These are phyloP conservation scores for Hippocampus kuda DNA, from an alignment of 2,797 vertebrate species.

Conservation along the genomic window DNA sequence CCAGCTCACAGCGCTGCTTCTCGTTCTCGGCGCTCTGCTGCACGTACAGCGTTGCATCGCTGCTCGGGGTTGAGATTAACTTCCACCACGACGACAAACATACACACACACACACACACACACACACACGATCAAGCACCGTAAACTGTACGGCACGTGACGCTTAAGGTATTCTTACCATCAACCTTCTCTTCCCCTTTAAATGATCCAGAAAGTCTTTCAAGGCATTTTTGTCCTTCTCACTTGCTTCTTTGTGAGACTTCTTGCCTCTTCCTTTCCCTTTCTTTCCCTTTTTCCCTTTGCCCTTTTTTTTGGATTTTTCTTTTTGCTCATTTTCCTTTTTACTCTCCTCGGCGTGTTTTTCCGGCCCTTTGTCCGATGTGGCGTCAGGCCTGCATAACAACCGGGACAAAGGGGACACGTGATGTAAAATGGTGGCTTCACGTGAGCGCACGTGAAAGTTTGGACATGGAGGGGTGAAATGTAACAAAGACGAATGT, in stretches of 20 bases:
- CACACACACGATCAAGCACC: background rate
- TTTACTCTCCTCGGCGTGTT: conserved; percentile 9
- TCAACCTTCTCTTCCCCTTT: conserved; percentile 59
- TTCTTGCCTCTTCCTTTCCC: conserved; percentile 63
- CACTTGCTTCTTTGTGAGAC: conserved; percentile 49
- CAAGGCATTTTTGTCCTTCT: conserved; percentile 52
- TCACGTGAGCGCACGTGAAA: too few relatives aligned
- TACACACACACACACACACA: background rate
- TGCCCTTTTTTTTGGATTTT: conserved; percentile 59
- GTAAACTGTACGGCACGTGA: background rate
- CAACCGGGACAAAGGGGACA: background rate
- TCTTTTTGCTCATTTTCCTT: conserved; percentile 34
- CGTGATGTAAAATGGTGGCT: too few relatives aligned
- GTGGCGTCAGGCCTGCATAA: conserved; percentile 27
- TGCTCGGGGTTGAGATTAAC: conserved; percentile 67
- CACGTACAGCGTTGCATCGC: conserved; percentile 50
- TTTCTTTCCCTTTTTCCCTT: conserved; percentile 65
- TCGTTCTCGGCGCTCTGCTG: conserved; percentile 64
- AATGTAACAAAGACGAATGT: too few relatives aligned
- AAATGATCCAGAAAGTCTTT: conserved; percentile 59
- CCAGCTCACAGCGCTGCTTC: conserved; percentile 58
- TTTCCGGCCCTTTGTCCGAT: conserved; percentile 26
- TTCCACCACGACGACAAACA: conserved; percentile 18
- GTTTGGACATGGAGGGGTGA: too few relatives aligned
- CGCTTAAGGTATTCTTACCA: conserved; percentile 51